A percentile compares a stretch with the other conserved stretches of the same genome.
Conservation (phyloP, 2,113 vertebrate genomes). For the Carassius gibelio region DNA sequence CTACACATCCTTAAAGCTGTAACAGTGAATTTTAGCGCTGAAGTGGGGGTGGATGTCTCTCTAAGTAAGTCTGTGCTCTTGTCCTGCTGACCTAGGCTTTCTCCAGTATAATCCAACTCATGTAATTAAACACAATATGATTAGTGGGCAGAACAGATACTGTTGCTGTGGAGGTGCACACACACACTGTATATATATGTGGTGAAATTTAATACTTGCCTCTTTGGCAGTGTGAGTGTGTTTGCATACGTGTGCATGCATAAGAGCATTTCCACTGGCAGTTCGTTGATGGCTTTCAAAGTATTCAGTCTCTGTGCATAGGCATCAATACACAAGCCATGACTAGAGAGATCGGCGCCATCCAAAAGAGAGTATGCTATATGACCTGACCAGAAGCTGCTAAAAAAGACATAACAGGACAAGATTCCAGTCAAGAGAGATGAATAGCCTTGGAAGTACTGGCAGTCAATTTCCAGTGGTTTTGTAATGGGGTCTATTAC, state of each 20-base stretch:
- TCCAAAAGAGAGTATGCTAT: background rate
- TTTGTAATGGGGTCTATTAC: constrained; percentile 30
- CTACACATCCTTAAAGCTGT: background rate
- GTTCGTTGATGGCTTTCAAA: constrained; percentile 8
- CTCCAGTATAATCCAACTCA: constrained; percentile 5
- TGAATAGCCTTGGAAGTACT: constrained; percentile 14
- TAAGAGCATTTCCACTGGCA: constrained; percentile 11
- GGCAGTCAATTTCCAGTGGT: background rate
- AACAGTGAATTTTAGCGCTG: background rate
- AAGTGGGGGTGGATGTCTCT: background rate
- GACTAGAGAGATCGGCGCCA: background rate
- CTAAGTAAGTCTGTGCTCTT: background rate
- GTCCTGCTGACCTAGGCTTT: constrained; percentile 21
- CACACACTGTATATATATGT: background rate
- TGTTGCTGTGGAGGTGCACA: constrained; percentile 11
- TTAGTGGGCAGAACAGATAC: background rate
- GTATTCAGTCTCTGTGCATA: background rate
- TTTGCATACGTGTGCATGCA: background rate
- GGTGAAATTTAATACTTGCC: background rate
- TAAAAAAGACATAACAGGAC: background rate
- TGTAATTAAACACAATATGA: constrained; percentile 28
- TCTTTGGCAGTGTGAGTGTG: background rate
- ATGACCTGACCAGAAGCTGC: background rate
- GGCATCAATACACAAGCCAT: constrained; percentile 20
- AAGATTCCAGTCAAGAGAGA: constrained; percentile 6